Base-by-base conservation (phyloP, 2,888 invertebrate genomes). In the Drosophila koepferae region DNA sequence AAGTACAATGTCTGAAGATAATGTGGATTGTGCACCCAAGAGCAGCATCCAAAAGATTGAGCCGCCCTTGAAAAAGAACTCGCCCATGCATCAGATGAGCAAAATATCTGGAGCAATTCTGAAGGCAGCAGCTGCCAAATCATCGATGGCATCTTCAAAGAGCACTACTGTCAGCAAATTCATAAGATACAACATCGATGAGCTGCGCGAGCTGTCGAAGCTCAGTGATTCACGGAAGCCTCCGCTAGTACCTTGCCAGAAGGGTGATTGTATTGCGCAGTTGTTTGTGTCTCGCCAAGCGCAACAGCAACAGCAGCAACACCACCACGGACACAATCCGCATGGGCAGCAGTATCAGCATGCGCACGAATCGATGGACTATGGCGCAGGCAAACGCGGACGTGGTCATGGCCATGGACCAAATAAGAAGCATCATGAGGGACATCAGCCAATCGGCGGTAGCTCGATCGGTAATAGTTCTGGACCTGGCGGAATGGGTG, bases 281-380 rank as follows among this genome's bases (percentile, higher is more conserved):
- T 63, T 92, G 34, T 91, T 91, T 64, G 91, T 91, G 1, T 83
- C 91, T 14, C 82, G 91, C 0, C 91, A 88, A 31, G 18, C 75
- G 18, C 64, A 64, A 36, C 78, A 72, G 16, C 73, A 61, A 31
- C 72, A 55, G 14, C 78, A 83, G 20, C 82, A 82, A 48, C 88
- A 88, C 16, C 81, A 81, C 28, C 88, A 82, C 38, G 72, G 63
- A 8, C 87, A 84, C 38, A 80, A 74, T 28, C 80, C 80, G 23
- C 91, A 91, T 34, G 65, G 86, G 3, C 89, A 84, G 41, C 91
- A 91, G 63, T 92, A 87, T 53, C 92, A 91, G 51, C 92, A 92
- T 14, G 80, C 91, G 67, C 90, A 84, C 44, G 92, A 92, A 36
- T 85, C 91, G 0, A 65, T 92, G 56, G 92, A 90, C 46, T 87